These are phyloP conservation scores for Calephelis perditalis DNA, from an alignment of 2,888 invertebrate species.

Conservation along the genomic window DNA sequence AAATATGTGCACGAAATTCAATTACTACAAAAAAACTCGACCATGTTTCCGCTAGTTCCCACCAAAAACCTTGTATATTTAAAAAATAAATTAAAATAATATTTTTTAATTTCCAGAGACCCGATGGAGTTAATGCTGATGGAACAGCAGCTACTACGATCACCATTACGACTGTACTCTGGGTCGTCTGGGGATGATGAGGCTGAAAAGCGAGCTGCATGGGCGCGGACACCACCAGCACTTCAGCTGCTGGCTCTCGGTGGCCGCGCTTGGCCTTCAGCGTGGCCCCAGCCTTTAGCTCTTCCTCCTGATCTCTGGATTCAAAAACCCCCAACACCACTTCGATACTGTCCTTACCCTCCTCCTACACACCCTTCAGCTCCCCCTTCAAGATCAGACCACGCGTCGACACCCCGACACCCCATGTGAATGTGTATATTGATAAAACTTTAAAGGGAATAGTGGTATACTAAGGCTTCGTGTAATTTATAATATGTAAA, in stretches of 20 bases:
- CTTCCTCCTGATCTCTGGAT: slow-evolving; percentile 94
- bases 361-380: slow-evolving; percentile 60
- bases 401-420: slow-evolving; percentile 58
- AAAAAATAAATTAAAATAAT: slow-evolving; percentile 10
- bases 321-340: slow-evolving; percentile 86
- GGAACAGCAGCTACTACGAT: slow-evolving; percentile 86
- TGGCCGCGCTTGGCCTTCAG: slow-evolving; percentile 87
- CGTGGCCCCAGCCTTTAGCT: slow-evolving; percentile 90
- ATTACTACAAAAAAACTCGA: no score
- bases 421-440: slow-evolving; percentile 50
- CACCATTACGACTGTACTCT: slow-evolving; percentile 82
- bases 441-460: slow-evolving; percentile 12
- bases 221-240: slow-evolving; percentile 72
- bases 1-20: no score
- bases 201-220: slow-evolving; percentile 76
- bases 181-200: slow-evolving; percentile 76
- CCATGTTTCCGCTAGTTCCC: no score
- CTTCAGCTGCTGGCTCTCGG: slow-evolving; percentile 73
- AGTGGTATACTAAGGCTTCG: slow-evolving; percentile 7
- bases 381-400: slow-evolving; percentile 47
- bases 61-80: not conserved
- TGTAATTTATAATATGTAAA: slow-evolving; percentile 15
- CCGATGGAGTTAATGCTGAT: slow-evolving; percentile 89
- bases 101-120: slow-evolving; percentile 76
- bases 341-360: slow-evolving; percentile 81